Evolutionary conservation across 2,113 vertebrate species (phyloP), one percentile per base, ranked within the genome.

Genomic region (Coryphaenoides rupestris): DNA sequence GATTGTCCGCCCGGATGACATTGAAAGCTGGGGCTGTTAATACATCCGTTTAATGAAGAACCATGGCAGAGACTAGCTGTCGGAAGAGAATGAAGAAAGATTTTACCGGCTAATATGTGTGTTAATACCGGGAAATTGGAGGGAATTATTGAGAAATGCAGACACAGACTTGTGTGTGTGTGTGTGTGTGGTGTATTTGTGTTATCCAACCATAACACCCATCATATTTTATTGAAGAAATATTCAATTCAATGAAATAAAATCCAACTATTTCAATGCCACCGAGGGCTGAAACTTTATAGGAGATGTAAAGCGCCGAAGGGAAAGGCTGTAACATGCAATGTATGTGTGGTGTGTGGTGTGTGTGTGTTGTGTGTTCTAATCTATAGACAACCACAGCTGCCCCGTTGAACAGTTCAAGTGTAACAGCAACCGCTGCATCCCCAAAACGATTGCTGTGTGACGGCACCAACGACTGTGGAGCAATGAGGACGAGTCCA

Each of bases 381-480:
- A 72, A 5, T 54, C 23, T 61, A 21, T 82, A 99, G 97, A 93
- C 72, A 98, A 99, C 85, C 95, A 96, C 58, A 97, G 90, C 52
- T 99, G 97, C 81, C 93, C 94, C 40, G 80, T 87, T 52, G 93
- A 97, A 84, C 96, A 98, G 57, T 99, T 99, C 84, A 97, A 97
- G 84, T 99, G 97, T 79, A 92, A 85, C 70, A 98, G 93, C 87
- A 98, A 99, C 72, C 96, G 94, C 65, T 99, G 97, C 70, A 98
- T 99, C 78, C 95, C 96, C 60, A 98, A 98, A 84, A 90, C 85
- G 89, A 65, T 99, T 96, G 97, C 93, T 99, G 59, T 99, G 97
- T 60, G 96, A 99, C 65, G 96, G 97, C 84, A 91, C 93, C 13
- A 93, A 97, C 79, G 97, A 99, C 69, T 99, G 97, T 69, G 94